Evolutionary conservation across 2,113 vertebrate species (phyloP).

Genomic region (Platichthys stellatus): DNA sequence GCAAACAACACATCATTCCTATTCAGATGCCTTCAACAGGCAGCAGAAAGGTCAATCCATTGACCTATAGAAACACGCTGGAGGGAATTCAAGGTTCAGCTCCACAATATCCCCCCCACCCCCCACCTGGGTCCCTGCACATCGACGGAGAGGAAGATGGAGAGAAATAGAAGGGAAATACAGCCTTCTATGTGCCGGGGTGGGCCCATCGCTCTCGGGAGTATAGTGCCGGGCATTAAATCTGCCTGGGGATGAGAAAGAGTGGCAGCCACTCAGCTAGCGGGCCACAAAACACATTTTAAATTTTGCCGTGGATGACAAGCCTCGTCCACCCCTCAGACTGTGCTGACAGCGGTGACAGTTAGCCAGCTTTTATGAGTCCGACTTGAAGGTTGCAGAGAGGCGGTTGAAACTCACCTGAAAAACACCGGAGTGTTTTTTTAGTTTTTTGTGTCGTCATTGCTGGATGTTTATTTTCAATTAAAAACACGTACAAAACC

Average conservation of each 20-base stretch:
- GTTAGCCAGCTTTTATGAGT: constrained; percentile 69
- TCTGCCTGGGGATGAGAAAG: constrained; percentile 72
- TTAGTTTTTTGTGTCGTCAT: neutral
- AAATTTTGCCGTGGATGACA: constrained; percentile 76
- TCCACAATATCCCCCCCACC: constrained; percentile 29
- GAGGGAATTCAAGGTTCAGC: constrained; percentile 59
- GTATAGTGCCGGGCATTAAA: constrained; percentile 64
- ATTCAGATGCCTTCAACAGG: constrained; percentile 46
- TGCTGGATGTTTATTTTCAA: neutral
- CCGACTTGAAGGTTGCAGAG: constrained; percentile 67
- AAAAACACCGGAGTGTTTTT: neutral
- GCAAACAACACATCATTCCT: constrained; percentile 29
- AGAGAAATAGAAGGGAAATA: constrained; percentile 21
- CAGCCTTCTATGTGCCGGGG: constrained; percentile 51
- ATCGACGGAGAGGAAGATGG: constrained; percentile 9
- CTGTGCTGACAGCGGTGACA: constrained; percentile 71
- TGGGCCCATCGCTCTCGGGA: constrained; percentile 57
- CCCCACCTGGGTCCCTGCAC: constrained; percentile 42
- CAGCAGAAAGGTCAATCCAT: constrained; percentile 50
- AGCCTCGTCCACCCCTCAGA: constrained; percentile 63
- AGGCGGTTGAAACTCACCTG: constrained; percentile 43
- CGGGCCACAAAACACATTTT: constrained; percentile 76
- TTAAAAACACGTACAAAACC: neutral
- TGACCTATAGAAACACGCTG: constrained; percentile 55
- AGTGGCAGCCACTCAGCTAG: constrained; percentile 73